Evolutionary conservation across 2,797 vertebrate genomes (phyloP).

Genomic region (Parauchenoglanis punctatus): DNA sequence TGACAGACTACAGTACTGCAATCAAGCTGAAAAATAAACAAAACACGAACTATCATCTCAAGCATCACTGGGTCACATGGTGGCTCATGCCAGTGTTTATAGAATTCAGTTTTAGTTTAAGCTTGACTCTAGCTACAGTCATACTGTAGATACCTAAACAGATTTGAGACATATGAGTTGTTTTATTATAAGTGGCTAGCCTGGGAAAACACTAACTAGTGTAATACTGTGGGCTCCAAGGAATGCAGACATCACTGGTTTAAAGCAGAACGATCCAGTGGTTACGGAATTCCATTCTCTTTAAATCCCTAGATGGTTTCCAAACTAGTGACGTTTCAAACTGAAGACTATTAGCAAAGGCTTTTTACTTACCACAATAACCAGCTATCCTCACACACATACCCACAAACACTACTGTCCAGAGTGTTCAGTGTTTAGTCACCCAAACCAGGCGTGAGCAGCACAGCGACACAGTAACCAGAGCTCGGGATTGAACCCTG

Average conservation of each 20-base stretch:
- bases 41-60: background rate
- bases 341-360: background rate
- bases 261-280: background rate
- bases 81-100: slow-evolving; percentile 21
- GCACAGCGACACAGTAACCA: background rate
- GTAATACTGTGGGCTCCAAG: background rate
- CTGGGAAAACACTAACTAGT: slow-evolving; percentile 1
- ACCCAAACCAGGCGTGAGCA: background rate
- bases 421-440: background rate
- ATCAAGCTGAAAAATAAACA: background rate
- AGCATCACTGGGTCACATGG: background rate
- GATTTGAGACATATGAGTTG: background rate
- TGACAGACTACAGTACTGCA: background rate
- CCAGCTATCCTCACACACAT: background rate
- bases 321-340: background rate
- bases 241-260: background rate
- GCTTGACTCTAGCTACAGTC: background rate
- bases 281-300: background rate
- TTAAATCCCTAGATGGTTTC: slow-evolving; percentile 1
- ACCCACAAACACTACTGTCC: background rate
- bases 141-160: background rate
- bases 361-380: background rate
- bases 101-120: background rate
- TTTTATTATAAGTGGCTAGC: background rate
- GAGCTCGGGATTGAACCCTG: background rate